A percentile compares a stretch with the other conserved stretches of the same genome.
These are phyloP conservation scores for Triplophysa siluroides DNA, from an alignment of 2,113 vertebrate species.

Conservation along the genomic window DNA sequence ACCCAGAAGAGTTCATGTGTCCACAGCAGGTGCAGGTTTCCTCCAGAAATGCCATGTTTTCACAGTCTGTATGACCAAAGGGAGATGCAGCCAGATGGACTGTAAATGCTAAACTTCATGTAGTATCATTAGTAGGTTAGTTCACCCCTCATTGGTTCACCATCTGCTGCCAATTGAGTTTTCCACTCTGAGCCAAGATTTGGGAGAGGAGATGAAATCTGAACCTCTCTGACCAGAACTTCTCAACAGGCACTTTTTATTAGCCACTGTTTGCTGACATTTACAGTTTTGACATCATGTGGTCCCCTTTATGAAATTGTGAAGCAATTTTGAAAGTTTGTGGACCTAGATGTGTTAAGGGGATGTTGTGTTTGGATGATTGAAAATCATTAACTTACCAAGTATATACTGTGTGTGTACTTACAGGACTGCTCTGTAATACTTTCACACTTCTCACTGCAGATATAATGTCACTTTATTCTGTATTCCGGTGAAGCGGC, in stretches of 20 bases:
- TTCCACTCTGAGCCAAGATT: conserved; percentile 42
- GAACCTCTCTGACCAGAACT: conserved; percentile 39
- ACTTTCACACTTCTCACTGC: not conserved
- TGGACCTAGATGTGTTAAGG: not conserved
- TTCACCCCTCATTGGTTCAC: conserved; percentile 88
- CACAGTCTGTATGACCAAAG: conserved; percentile 63
- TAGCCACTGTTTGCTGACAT: conserved; percentile 4
- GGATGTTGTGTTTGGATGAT: too few relatives aligned
- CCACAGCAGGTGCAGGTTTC: conserved; percentile 68
- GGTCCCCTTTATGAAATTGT: not conserved
- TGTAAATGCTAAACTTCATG: conserved; percentile 83
- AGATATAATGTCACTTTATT: not conserved
- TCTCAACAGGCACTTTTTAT: not conserved
- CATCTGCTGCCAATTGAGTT: conserved; percentile 84
- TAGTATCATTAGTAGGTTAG: conserved; percentile 82
- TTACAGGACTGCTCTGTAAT: not conserved
- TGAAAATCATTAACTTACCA: not conserved
- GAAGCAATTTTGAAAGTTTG: not conserved
- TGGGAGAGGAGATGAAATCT: conserved; percentile 50
- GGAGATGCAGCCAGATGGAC: conserved; percentile 82
- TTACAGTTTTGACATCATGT: not conserved
- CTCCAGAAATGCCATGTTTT: conserved; percentile 72
- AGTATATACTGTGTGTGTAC: not conserved
- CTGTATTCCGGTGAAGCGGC: not conserved
- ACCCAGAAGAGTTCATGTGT: conserved; percentile 65